A percentile compares a stretch with the other conserved stretches of the same genome.
Conservation (phyloP, 2,888 invertebrate species). For the Acronicta aceris region DNA sequence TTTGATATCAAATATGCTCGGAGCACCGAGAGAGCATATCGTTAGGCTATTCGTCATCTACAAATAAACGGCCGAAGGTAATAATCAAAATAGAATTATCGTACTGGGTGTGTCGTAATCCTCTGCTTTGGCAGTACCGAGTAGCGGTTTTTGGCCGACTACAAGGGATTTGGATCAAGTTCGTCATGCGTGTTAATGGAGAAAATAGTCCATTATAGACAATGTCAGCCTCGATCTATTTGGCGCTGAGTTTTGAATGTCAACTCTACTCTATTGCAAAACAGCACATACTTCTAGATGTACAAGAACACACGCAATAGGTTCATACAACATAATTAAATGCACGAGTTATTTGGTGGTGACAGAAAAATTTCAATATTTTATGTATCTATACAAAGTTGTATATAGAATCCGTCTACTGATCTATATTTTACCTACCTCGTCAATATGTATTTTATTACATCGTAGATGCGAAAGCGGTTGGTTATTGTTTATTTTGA, state of each 20-base stretch:
- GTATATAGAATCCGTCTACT: conserved; percentile 38
- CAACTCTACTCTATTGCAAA: conserved; percentile 17
- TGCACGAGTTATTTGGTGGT: conserved; percentile 24
- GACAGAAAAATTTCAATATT: conserved; percentile 40
- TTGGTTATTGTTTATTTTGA: conserved; percentile 46
- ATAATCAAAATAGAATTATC: conserved; percentile 88
- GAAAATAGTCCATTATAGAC: conserved; percentile 52
- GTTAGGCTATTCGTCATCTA: conserved; percentile 85
- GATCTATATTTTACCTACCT: conserved; percentile 35
- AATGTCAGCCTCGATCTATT: conserved; percentile 51
- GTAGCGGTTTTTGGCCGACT: conserved; percentile 71
- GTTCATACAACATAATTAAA: conserved; percentile 33
- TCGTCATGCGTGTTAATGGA: conserved; percentile 53
- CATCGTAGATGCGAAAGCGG: conserved; percentile 35
- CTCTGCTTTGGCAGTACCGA: conserved; percentile 79
- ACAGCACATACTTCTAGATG: background rate
- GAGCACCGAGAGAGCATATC: conserved; percentile 69
- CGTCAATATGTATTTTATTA: conserved; percentile 42
- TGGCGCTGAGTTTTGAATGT: conserved; percentile 48
- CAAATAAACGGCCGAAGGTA: conserved; percentile 88
- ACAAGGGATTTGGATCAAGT: conserved; percentile 69
- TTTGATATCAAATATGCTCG: conserved; percentile 59
- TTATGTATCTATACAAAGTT: conserved; percentile 27
- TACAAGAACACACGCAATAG: conserved; percentile 4
- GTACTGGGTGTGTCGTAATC: conserved; percentile 82